Evolutionary conservation across 2,797 vertebrate genomes (phyloP).

Genomic region (Epinephelus awoara): DNA sequence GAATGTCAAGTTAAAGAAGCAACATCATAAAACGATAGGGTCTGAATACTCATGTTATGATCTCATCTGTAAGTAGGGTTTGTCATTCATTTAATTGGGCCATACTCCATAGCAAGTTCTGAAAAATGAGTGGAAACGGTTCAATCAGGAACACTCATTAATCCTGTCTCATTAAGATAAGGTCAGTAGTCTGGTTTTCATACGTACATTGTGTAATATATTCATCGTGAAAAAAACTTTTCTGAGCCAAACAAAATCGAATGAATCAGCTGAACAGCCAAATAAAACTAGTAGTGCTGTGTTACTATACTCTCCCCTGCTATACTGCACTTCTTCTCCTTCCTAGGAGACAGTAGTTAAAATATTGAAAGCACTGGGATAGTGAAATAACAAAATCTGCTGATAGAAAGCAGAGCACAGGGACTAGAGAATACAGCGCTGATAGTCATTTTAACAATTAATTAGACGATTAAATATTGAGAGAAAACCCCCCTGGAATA

Average conservation of each 20-base stretch:
- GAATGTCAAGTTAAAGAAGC: neutral
- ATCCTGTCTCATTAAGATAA: neutral
- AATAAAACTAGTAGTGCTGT: conserved; percentile 11
- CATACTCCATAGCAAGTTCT: neutral
- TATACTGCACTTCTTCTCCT: conserved; percentile 27
- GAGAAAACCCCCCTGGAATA: conserved; percentile 52
- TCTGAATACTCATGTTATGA: neutral
- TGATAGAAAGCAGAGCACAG: conserved; percentile 51
- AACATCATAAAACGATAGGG: neutral
- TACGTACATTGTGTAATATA: neutral
- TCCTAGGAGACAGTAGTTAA: conserved; percentile 23
- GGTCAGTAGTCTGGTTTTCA: neutral
- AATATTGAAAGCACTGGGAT: conserved; percentile 41
- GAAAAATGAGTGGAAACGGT: neutral
- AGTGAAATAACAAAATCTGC: conserved; percentile 60
- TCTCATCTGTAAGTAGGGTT: neutral
- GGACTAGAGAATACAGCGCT: conserved; percentile 42
- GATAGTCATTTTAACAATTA: conserved; percentile 72
- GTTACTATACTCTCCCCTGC: conserved; percentile 15
- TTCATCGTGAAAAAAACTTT: conserved; percentile 1
- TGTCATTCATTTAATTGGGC: neutral
- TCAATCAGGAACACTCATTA: neutral
- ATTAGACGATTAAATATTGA: conserved; percentile 70
- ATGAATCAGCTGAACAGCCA: neutral
- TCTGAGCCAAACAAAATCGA: conserved; percentile 5